A percentile compares a stretch with the other conserved stretches of the same genome.
phyloP scores from a whole-genome alignment of 2,797 vertebrate species.

The Anabas testudineus region DNA sequence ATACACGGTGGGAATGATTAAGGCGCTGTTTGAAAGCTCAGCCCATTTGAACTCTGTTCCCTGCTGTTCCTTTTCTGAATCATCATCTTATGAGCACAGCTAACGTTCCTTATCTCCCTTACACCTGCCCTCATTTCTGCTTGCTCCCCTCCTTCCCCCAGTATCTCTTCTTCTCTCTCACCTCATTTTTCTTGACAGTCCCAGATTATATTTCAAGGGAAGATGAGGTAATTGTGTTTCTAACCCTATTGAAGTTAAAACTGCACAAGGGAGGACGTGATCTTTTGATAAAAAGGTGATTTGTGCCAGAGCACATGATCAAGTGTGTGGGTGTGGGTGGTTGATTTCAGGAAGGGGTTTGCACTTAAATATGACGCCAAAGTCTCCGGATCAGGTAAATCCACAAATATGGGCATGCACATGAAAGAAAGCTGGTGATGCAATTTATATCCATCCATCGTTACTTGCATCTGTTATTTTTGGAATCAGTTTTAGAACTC shows the following conservation, averaged over 20 bases:
- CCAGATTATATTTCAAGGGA: slow-evolving; percentile 66
- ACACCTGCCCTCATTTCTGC: slow-evolving; percentile 69
- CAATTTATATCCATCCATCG: slow-evolving; percentile 27
- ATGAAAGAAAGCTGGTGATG: slow-evolving; percentile 45
- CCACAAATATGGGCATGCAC: slow-evolving; percentile 50
- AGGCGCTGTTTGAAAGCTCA: slow-evolving; percentile 71
- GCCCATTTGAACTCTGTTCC: slow-evolving; percentile 78
- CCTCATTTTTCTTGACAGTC: slow-evolving; percentile 57
- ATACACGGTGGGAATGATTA: slow-evolving; percentile 68
- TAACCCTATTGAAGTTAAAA: slow-evolving; percentile 67
- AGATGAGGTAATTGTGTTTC: slow-evolving; percentile 72
- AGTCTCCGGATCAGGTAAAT: slow-evolving; percentile 44
- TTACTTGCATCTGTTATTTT: slow-evolving; percentile 10
- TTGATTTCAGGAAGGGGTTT: not conserved
- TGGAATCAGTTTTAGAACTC: slow-evolving; percentile 1
- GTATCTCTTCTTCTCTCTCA: not conserved
- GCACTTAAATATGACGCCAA: slow-evolving; percentile 42
- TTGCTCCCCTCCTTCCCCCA: slow-evolving; percentile 3
- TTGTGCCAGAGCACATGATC: slow-evolving; percentile 47
- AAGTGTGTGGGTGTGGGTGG: slow-evolving; percentile 25
- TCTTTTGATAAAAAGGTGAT: slow-evolving; percentile 46
- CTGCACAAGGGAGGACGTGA: slow-evolving; percentile 39
- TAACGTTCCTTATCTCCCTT: slow-evolving; percentile 67
- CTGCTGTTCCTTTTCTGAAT: slow-evolving; percentile 65
- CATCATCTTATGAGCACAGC: slow-evolving; percentile 68